Conservation (phyloP, 2,113 vertebrate species). For the Callionymus lyra region DNA sequence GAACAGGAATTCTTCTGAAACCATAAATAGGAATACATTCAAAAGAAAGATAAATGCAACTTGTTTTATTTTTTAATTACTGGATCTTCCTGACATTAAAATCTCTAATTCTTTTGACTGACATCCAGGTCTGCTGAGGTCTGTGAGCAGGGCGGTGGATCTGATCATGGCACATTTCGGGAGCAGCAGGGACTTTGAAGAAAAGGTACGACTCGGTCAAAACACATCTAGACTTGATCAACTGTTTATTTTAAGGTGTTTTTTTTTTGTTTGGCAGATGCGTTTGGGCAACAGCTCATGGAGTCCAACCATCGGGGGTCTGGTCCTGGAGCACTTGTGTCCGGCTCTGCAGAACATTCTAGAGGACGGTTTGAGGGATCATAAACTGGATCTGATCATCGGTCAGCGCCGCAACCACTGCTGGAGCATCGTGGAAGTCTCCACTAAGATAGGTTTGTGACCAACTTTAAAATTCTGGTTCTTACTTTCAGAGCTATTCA, state of each 20-base stretch:
- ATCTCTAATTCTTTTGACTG: too few species aligned
- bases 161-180: conserved; percentile 89
- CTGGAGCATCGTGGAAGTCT: conserved; percentile 87
- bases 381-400: conserved; percentile 83
- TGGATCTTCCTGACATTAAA: too few species aligned
- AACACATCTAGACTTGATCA: neutral
- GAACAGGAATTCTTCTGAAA: too few species aligned
- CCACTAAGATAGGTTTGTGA: conserved; percentile 75
- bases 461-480: too few species aligned
- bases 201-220: conserved; percentile 72
- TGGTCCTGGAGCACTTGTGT: conserved; percentile 89
- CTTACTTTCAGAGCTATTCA: too few species aligned
- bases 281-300: conserved; percentile 86
- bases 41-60: too few species aligned
- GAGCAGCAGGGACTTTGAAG: conserved; percentile 81
- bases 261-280: conserved; percentile 63
- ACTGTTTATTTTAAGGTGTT: neutral
- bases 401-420: conserved; percentile 82
- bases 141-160: conserved; percentile 85
- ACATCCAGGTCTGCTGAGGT: conserved; percentile 87
- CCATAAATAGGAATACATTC: too few species aligned
- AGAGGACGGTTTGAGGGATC: conserved; percentile 82
- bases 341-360: conserved; percentile 81
- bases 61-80: too few species aligned
- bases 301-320: conserved; percentile 81